phyloP scores from a whole-genome alignment of 2,888 invertebrate species.

The Ennomos fuscantarius region DNA sequence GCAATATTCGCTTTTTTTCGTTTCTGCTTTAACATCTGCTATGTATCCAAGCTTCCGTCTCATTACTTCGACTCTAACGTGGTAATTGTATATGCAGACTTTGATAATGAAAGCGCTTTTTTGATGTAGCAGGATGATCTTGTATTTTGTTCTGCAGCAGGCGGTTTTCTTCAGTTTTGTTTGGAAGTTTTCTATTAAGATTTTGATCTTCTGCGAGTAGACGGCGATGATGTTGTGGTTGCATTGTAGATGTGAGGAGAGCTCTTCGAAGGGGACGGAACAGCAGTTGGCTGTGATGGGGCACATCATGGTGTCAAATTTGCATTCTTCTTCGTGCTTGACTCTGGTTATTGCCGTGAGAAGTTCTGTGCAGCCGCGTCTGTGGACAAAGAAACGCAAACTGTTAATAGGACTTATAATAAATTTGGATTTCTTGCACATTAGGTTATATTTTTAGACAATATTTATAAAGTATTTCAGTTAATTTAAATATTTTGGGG shows the following conservation, averaged over 20 bases:
- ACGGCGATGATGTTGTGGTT: conserved; percentile 78
- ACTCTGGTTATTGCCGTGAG: conserved; percentile 68
- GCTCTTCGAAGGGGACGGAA: conserved; percentile 73
- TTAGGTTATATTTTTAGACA: too few relatives aligned
- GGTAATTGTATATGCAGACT: conserved; percentile 80
- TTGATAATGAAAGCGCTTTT: conserved; percentile 81
- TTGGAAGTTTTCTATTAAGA: conserved; percentile 80
- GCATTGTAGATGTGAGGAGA: conserved; percentile 70
- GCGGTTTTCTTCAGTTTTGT: conserved; percentile 79
- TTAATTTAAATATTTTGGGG: too few relatives aligned
- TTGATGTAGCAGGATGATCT: conserved; percentile 74
- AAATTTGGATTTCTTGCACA: too few relatives aligned
- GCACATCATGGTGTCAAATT: conserved; percentile 76
- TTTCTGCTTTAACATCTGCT: conserved; percentile 69
- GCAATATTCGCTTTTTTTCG: conserved; percentile 76
- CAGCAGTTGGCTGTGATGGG: conserved; percentile 78
- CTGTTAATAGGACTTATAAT: too few relatives aligned
- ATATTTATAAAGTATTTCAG: background rate
- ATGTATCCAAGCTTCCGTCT: conserved; percentile 75
- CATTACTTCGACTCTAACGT: conserved; percentile 79
- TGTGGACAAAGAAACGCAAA: conserved; percentile 53
- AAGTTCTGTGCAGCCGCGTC: conserved; percentile 78
- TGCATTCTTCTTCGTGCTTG: conserved; percentile 79
- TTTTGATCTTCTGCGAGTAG: conserved; percentile 80
- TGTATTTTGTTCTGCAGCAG: conserved; percentile 79